Percentiles rank a stretch among this genome's conserved stretches.
Evolutionary conservation across 2,797 vertebrate species (phyloP).

Genomic region (Argya squamiceps): DNA sequence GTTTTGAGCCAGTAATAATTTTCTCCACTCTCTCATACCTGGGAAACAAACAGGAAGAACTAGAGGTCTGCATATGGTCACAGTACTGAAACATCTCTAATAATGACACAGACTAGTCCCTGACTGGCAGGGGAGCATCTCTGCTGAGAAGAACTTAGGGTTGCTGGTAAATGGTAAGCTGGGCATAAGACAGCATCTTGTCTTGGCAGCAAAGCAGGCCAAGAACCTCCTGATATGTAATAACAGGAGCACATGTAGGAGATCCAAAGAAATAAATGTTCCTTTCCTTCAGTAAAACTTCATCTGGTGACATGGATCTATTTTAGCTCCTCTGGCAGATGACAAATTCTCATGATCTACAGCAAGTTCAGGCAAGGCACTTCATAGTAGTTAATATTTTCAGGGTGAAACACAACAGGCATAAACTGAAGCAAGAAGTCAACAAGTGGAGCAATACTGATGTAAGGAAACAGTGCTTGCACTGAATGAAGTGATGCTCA

Average conservation of each 20-base stretch:
- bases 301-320: neutral
- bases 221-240: neutral
- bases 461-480: neutral
- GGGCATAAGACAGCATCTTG: neutral
- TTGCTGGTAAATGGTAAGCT: neutral
- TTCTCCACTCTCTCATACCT: neutral
- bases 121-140: neutral
- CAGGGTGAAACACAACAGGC: neutral
- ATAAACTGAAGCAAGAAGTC: neutral
- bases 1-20: neutral
- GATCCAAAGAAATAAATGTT: neutral
- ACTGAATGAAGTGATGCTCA: neutral
- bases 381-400: neutral
- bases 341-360: neutral
- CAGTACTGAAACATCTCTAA: neutral
- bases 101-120: neutral
- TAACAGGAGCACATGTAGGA: neutral
- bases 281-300: neutral
- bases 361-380: neutral
- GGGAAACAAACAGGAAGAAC: neutral
- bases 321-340: neutral
- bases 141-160: neutral
- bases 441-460: neutral
- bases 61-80: neutral
- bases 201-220: neutral